These are phyloP conservation scores for Eretmocerus hayati DNA, from an alignment of 2,888 invertebrate species.

Conservation along the genomic window DNA sequence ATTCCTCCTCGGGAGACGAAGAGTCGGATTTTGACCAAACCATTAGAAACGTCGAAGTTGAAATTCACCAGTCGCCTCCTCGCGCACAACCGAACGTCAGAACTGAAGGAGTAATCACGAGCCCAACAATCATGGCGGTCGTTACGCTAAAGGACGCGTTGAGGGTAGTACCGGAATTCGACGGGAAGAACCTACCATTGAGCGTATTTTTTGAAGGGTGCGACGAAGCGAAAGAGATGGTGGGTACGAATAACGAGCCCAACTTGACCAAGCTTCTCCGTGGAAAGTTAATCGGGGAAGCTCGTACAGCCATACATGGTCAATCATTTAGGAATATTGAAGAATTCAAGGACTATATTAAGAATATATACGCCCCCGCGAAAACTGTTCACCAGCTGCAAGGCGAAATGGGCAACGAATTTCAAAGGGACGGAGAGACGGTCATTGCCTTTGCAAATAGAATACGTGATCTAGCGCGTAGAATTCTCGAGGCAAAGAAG, in stretches of 20 bases:
- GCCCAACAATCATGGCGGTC: too few species aligned
- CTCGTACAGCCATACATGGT: neutral
- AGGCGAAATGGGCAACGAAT: slow-evolving; percentile 5
- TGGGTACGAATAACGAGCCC: neutral
- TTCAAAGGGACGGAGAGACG: too few species aligned
- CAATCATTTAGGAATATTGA: neutral
- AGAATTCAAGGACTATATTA: neutral
- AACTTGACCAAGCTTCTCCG: slow-evolving; percentile 3
- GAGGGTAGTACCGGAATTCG: slow-evolving; percentile 10
- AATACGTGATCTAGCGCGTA: neutral
- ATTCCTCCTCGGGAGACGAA: too few species aligned
- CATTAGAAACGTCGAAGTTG: too few species aligned
- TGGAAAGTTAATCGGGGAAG: slow-evolving; percentile 2
- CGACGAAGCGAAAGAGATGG: neutral
- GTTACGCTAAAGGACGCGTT: slow-evolving; percentile 14
- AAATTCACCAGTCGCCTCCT: too few species aligned
- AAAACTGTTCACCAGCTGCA: slow-evolving; percentile 4
- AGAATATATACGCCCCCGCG: slow-evolving; percentile 2
- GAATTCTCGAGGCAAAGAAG: neutral
- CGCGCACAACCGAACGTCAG: too few species aligned
- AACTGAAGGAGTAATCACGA: too few species aligned
- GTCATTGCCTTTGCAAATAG: too few species aligned
- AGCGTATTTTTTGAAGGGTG: slow-evolving; percentile 4
- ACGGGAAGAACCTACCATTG: slow-evolving; percentile 7
- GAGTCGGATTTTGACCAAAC: too few species aligned